Evolutionary conservation across 2,113 vertebrate species (phyloP), one percentile per base, ranked within the genome.

Genomic region (Tachuris rubrigastra): DNA sequence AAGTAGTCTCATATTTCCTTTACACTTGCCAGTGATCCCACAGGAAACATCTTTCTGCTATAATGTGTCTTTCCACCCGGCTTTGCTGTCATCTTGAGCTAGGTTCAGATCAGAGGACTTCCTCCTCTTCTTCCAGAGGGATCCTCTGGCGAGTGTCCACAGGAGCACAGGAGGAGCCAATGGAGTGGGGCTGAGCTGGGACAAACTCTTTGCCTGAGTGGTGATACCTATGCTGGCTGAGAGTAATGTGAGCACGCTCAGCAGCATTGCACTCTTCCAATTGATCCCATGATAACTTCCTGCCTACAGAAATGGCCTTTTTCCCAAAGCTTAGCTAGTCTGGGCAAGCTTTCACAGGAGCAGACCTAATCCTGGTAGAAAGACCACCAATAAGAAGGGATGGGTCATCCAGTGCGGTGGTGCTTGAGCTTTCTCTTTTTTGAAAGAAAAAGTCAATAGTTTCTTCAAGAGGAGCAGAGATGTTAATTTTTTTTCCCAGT

Each of bases 41-140:
- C 86, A 95, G 95, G 94, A 87, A 95, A 81, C 83, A 93, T 85
- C 89, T 95, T 96, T 73, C 71, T 93, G 67, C 89, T 89, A 93
- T 90, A 85, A 79, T 1, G 14, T 33, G 37, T 23, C 46, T 53
- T 94, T 82, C 89, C 67, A 72, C 62, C 14, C 14, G 0, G 28
- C 66, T 87, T 77, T 90, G 35, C 44, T 75, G 84, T 87, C 0
- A 15, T 52, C 59, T 49, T n/a, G 46, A 0, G 0, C 23, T 44
- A 66, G 17, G 18, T 80, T 85, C 77, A 93, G 58, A 96, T 83
- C 85, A 89, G 62, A 87, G 9, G 19, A 50, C 23, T 85, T 93
- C 41, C n/a, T 85, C 31, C 60, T 93, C 31, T 62, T 91, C 62
- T 94, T 87, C 84, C 1, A 5, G 46, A 73, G 58, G 37, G 37